Evolutionary conservation across 2,888 invertebrate genomes (phyloP).

Genomic region (Junonia oenone): DNA sequence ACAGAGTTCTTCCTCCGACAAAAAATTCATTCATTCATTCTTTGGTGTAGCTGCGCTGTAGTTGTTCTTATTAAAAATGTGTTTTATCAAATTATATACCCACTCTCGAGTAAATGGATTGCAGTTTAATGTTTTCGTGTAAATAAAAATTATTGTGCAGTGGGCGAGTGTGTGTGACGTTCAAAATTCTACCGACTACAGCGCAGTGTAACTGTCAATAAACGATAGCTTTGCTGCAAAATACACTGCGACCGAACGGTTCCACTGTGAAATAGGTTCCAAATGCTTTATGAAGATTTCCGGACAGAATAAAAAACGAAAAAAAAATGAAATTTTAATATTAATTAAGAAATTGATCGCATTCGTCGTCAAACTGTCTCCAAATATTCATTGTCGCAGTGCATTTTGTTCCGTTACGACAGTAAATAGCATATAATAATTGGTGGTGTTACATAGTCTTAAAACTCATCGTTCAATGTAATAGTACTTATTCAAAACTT

Average conservation of each 20-base stretch:
- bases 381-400: conserved; percentile 26
- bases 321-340: no score
- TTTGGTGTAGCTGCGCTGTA: conserved; percentile 26
- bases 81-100: conserved; percentile 2
- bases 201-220: conserved; percentile 34
- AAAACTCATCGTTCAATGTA: conserved; percentile 68
- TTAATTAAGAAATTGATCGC: background rate
- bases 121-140: conserved; percentile 17
- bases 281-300: background rate
- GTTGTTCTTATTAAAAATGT: conserved; percentile 13
- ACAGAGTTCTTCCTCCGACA: conserved; percentile 5
- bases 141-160: conserved; percentile 21
- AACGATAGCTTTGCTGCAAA: conserved; percentile 33
- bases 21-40: conserved; percentile 9
- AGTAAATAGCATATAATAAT: conserved; percentile 54
- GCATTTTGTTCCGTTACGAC: conserved; percentile 40
- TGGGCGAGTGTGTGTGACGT: background rate
- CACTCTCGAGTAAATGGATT: conserved; percentile 12
- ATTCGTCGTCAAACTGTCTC: background rate
- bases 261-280: background rate
- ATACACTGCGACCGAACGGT: conserved; percentile 30
- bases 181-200: conserved; percentile 22
- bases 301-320: background rate
- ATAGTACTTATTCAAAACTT: conserved; percentile 72
- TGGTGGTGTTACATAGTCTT: conserved; percentile 53